Evolutionary conservation across 2,113 vertebrate species (phyloP).

Genomic region (Platichthys flesus): DNA sequence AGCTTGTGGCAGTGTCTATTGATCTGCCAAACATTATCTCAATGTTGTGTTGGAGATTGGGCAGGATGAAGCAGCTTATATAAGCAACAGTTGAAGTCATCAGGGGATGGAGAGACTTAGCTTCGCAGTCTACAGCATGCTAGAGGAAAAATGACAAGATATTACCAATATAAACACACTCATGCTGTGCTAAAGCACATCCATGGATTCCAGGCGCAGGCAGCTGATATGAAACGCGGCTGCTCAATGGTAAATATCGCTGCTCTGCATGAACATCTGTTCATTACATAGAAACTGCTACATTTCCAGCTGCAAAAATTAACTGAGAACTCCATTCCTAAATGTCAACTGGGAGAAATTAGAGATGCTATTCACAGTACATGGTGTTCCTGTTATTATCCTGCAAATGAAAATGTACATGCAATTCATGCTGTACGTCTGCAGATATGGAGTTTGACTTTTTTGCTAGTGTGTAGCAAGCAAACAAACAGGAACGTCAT

Average conservation of each 20-base stretch:
- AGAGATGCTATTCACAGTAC: not conserved
- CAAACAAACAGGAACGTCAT: not conserved
- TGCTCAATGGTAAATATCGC: constrained; percentile 59
- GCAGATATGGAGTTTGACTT: constrained; percentile 6
- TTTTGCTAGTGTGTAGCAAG: not conserved
- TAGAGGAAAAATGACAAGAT: constrained; percentile 49
- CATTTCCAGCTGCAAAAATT: constrained; percentile 49
- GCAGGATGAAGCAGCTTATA: constrained; percentile 66
- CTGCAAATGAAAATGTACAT: constrained; percentile 9
- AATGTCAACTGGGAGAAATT: constrained; percentile 21
- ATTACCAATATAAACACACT: constrained; percentile 67
- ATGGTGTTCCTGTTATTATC: constrained; percentile 1
- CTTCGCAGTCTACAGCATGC: constrained; percentile 26
- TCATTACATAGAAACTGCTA: constrained; percentile 56
- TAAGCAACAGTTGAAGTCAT: constrained; percentile 64
- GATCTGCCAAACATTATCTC: constrained; percentile 48
- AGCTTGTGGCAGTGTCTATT: constrained; percentile 54
- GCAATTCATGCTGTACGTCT: not conserved
- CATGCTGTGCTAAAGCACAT: constrained; percentile 52
- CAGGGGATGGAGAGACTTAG: constrained; percentile 54
- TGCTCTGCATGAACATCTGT: constrained; percentile 69
- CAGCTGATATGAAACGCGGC: constrained; percentile 36
- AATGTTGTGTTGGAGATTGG: constrained; percentile 66
- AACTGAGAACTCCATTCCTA: constrained; percentile 24
- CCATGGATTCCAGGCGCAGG: constrained; percentile 44